phyloP scores from a whole-genome alignment of 2,797 vertebrate genomes.

The Tragelaphus oryx region DNA sequence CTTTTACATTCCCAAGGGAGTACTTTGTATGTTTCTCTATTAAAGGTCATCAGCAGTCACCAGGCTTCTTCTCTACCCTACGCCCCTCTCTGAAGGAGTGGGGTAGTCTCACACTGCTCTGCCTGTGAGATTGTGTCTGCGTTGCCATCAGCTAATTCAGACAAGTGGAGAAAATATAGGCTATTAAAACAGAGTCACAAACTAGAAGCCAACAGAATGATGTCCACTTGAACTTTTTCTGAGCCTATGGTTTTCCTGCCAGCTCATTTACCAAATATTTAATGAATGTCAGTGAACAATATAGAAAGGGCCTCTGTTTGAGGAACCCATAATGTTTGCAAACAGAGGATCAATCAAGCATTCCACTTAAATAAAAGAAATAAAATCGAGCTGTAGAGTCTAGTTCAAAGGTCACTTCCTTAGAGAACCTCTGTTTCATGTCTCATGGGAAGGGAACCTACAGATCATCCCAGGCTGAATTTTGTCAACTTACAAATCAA shows the following conservation, averaged over 20 bases:
- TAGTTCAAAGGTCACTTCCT: not conserved
- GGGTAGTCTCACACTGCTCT: not conserved
- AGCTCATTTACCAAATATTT: not conserved
- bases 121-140: not conserved
- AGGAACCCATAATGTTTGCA: not conserved
- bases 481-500: not conserved
- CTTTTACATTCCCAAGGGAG: not conserved
- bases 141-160: not conserved
- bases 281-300: not conserved
- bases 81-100: not conserved
- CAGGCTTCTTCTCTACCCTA: not conserved
- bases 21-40: not conserved
- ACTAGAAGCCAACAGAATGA: not conserved
- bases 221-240: not conserved
- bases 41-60: not conserved
- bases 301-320: not conserved
- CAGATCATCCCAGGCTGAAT: not conserved
- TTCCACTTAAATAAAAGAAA: not conserved
- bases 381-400: not conserved
- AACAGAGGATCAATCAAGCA: not conserved
- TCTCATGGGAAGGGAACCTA: not conserved
- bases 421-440: not conserved
- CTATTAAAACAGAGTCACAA: not conserved
- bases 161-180: not conserved
- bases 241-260: not conserved